Evolutionary conservation across 2,888 invertebrate species (phyloP).

Genomic region (Hirtodrosophila confusa): DNA sequence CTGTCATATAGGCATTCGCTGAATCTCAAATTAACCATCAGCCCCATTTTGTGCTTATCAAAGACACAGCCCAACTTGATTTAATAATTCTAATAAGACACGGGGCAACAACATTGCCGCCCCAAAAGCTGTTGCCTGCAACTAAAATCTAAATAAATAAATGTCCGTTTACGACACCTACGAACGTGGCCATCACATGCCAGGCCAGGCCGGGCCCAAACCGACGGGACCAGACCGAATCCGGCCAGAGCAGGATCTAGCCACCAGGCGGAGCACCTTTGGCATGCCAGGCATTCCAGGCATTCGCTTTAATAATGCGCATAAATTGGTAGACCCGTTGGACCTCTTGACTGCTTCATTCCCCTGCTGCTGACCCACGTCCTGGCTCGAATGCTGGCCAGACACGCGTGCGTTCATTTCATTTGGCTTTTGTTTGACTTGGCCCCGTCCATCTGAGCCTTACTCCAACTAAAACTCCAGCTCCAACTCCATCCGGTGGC

Average conservation of each 20-base stretch:
- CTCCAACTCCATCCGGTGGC: slow-evolving; percentile 3
- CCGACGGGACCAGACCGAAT: neutral
- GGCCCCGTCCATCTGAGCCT: slow-evolving; percentile 7
- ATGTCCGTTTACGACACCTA: slow-evolving; percentile 72
- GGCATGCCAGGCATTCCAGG: slow-evolving; percentile 68
- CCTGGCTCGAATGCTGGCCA: slow-evolving; percentile 12
- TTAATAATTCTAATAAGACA: slow-evolving; percentile 61
- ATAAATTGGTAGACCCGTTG: slow-evolving; percentile 69
- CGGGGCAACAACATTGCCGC: slow-evolving; percentile 10
- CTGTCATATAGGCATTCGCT: neutral
- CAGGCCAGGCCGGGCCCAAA: slow-evolving; percentile 6
- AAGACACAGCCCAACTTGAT: slow-evolving; percentile 38
- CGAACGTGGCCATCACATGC: slow-evolving; percentile 43
- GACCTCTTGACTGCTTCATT: slow-evolving; percentile 77
- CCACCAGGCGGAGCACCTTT: slow-evolving; percentile 38
- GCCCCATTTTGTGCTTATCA: neutral
- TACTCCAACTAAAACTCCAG: neutral
- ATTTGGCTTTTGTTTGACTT: slow-evolving; percentile 76
- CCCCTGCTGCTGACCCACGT: slow-evolving; percentile 10
- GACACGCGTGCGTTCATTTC: slow-evolving; percentile 66
- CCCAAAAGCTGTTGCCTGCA: slow-evolving; percentile 44
- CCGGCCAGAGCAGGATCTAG: slow-evolving; percentile 6
- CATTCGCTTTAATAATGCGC: slow-evolving; percentile 79
- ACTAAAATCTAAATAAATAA: slow-evolving; percentile 74
- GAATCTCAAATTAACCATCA: slow-evolving; percentile 8